Evolutionary conservation across 92 coral and sea anemone species (phyloP).

Genomic region (Zoanthus gigantus): DNA sequence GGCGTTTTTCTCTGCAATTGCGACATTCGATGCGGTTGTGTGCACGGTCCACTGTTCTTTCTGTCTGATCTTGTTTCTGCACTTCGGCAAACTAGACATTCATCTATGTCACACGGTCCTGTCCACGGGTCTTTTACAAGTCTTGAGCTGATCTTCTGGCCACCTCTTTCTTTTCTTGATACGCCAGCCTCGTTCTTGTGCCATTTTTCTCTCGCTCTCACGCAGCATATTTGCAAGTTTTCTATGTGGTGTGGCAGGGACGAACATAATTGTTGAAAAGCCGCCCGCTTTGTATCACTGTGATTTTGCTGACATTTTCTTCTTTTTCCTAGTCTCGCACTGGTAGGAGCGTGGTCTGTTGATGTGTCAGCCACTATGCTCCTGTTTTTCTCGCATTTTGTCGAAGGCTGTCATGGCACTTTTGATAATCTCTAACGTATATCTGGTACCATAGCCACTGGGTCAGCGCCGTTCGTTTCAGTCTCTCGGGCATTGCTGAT

Average conservation of each 20-base stretch:
- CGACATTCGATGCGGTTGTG: slow-evolving; percentile 16
- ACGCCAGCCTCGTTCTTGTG: not conserved
- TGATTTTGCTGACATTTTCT: slow-evolving; percentile 16
- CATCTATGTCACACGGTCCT: slow-evolving; percentile 10
- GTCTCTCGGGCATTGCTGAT: slow-evolving; percentile 14
- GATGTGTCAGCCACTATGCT: not conserved
- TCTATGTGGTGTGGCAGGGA: not conserved
- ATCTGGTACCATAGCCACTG: slow-evolving; percentile 8
- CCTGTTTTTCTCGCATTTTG: not conserved
- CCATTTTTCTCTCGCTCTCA: slow-evolving; percentile 18
- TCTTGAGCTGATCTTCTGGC: slow-evolving; percentile 20
- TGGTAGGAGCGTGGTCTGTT: slow-evolving; percentile 25
- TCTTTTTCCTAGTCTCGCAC: not conserved
- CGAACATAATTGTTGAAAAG: slow-evolving; percentile 17
- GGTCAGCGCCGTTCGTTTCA: slow-evolving; percentile 9
- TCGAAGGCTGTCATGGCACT: slow-evolving; percentile 16
- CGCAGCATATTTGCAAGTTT: slow-evolving; percentile 23
- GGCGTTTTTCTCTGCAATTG: slow-evolving; percentile 28
- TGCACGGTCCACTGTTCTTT: slow-evolving; percentile 10
- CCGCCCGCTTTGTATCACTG: slow-evolving; percentile 14
- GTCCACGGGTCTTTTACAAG: slow-evolving; percentile 19
- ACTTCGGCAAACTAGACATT: slow-evolving; percentile 4
- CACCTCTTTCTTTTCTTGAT: slow-evolving; percentile 15
- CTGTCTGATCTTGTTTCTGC: slow-evolving; percentile 14
- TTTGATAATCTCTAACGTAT: not conserved